Evolutionary conservation across 1,140 invertebrate species (phyloP), one percentile per base, ranked within the genome.

Genomic region (Panagrolaimus sp.): DNA sequence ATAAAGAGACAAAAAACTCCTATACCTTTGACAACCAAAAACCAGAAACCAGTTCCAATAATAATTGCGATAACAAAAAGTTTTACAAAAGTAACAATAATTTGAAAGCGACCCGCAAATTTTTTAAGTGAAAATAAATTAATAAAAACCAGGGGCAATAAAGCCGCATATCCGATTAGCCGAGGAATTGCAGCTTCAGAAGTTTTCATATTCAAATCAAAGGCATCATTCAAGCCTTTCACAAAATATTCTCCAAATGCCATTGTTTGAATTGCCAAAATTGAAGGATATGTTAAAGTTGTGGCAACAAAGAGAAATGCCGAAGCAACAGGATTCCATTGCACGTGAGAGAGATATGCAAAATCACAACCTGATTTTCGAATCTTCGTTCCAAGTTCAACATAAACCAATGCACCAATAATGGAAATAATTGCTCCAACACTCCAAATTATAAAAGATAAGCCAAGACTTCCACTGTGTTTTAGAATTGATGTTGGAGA

Each of bases 391-490:
- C 78, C 78, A 12, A 78, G 65, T 70, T 72, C 73, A n/a, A 83
- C 76, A 70, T 83, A 81, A 52, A 75, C 72, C 17, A 81, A 64
- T 14, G 81, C 78, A n/a, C 81, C 80, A 63, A 80, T 72, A 7
- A 75, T 52, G 7, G 79, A 83, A 65, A 81, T 80, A 15, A 75
- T 52, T 38, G 76, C 81, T 43, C 76, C 70, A 24, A 52, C 45
- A 32, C 70, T 55, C 79, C 79, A 81, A 17, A 81, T 55, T 28
- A 70, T 70, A 0, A 81, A 43, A 1, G 79, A 81, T n/a, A 81
- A 47, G 10, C 79, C 52, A 7, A 58, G 52, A n/a, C 15, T 21
- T 21, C 52, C 52, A 14, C 52, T 58, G 8, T 58, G 52, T 24
- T 58, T 58, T 4, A 58, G 8, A n/a, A 58, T 58, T n/a, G 52